Evolutionary conservation across 2,888 invertebrate species (phyloP), one percentile per base, ranked within the genome.

Genomic region (Leptogaster cylindrica): DNA sequence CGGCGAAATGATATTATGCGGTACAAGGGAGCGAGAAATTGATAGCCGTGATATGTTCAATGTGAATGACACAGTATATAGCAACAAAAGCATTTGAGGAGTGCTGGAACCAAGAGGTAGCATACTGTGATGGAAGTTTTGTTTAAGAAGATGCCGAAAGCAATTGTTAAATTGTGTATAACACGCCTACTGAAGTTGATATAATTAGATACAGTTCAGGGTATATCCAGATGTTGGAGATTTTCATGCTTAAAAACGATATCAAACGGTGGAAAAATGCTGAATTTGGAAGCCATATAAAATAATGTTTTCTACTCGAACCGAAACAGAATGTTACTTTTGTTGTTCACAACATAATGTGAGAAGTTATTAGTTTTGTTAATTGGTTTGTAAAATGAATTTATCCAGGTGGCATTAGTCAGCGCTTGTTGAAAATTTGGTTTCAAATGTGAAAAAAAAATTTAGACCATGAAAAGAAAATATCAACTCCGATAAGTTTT

Each of bases 241-340:
- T 48, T 63, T 46, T 63, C 46, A 63, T 63, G 63, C 31, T 63
- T 46, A 28, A 27, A 63, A 28, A 23, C 41, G 58, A 41, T 36
- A 39, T 58, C 39, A 58, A 23, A 39, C 41, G 48, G n/a, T 25
- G 64, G 64, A 64, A 64, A 64, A 46, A 10, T 48, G 48, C 64
- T 64, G 64, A 64, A 64, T 64, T 31, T 64, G 48, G 64, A 48
- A 64, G 64, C 64, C n/a, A n/a, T n/a, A n/a, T n/a, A n/a, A n/a
- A n/a, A n/a, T n/a, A n/a, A n/a, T n/a, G n/a, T n/a, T n/a, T n/a
- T n/a, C n/a, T 48, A 16, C 39, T 41, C 28, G 28, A 7, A 41
- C 39, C 14, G 25, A n/a, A 8, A n/a, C 12, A 25, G 27, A 25
- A 14, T 31, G 14, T 12, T 46, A 28, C 20, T 46, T 18, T 46